Base-by-base conservation (phyloP, 2,888 invertebrate genomes). In the Drosophila anceps region DNA sequence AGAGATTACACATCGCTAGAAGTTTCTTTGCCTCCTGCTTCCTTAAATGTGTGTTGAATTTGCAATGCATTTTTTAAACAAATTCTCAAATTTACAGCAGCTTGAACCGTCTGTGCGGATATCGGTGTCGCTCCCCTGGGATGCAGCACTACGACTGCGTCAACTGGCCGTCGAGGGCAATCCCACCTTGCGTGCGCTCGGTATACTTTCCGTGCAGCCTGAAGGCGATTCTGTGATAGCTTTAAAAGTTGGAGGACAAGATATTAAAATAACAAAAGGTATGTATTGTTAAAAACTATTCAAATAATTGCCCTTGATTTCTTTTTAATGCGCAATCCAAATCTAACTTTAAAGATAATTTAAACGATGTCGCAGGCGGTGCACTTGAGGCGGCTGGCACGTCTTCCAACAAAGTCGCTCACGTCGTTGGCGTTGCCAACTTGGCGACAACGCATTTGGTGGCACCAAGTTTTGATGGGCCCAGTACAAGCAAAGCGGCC, bases 111-210 rank as follows among this genome's bases (percentile, higher is more conserved):
- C 98, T 90, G 98, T 99, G 91, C 96, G 98, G 94, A 98, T 99
- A 93, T 98, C 98, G 94, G 96, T 99, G 95, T 98, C 98, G 93
- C 98, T 99, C 94, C 98, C 98, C 91, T 96, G 97, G 93, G 98
- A 98, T 94, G 98, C 98, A 92, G 98, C 98, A 92, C 95, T 96
- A 91, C 96, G 98, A 85, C 94, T 99, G 91, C 95, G 98, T 89
- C 97, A 97, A 93, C 94, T 99, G 92, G 98, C 98, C 80, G 96
- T 97, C 91, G 97, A 97, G 93, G 98, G 98, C 82, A 97, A 97
- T 91, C 95, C 96, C 80, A 96, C 96, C 88, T 95, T 99, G 90
- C 96, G 97, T 74, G 97, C 98, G 91, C 95, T 99, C 91, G 98
- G 98, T 80, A 98, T 99, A 88, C 95, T 98, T 75, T 98, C 98